These are phyloP conservation scores for Trachops cirrhosus DNA, from an alignment of 2,797 vertebrate species.

Conservation along the genomic window DNA sequence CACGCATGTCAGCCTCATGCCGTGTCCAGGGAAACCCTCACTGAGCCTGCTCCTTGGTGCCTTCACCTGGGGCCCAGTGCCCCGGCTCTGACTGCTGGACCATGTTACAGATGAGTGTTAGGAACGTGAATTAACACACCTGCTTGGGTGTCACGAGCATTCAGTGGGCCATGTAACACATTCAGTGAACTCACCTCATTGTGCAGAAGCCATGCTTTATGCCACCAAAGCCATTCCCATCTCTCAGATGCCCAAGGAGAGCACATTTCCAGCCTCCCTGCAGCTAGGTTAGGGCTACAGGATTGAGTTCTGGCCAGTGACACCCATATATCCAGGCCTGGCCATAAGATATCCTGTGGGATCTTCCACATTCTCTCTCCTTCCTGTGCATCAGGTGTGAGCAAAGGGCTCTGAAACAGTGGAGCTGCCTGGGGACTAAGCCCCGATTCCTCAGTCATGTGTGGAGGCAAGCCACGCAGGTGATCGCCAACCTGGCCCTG, in stretches of 20 bases:
- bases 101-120: neutral
- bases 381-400: neutral
- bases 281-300: neutral
- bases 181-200: neutral
- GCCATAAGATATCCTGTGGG: neutral
- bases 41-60: neutral
- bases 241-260: neutral
- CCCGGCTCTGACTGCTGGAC: neutral
- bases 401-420: neutral
- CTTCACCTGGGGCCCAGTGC: neutral
- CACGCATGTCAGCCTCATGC: neutral
- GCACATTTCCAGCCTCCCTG: neutral
- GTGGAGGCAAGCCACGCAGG: neutral
- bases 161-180: accelerated
- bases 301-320: neutral
- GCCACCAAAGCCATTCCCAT: neutral
- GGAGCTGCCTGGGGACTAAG: neutral
- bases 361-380: neutral
- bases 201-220: neutral
- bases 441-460: neutral
- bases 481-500: neutral
- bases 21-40: neutral
- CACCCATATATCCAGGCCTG: neutral
- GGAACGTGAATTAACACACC: neutral
- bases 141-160: neutral